A percentile compares a stretch with the other conserved stretches of the same genome.
Conservation (phyloP, 2,113 vertebrate genomes). For the Chiloscyllium plagiosum region DNA sequence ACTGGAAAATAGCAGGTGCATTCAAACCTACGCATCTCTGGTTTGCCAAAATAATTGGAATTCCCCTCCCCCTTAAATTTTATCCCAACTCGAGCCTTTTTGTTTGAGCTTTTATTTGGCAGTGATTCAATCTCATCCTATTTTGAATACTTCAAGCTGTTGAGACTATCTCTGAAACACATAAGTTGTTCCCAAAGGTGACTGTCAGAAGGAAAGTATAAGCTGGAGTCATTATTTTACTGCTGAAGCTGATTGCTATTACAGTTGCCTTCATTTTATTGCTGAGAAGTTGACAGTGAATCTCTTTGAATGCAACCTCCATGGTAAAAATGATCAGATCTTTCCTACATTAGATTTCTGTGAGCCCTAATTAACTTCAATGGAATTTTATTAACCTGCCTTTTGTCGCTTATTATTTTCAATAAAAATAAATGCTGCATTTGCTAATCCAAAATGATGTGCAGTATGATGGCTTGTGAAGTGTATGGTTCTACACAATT, state of each 20-base stretch:
- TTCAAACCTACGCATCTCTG: background rate
- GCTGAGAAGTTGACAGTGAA: background rate
- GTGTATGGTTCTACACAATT: slow-evolving; percentile 44
- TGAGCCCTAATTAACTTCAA: slow-evolving; percentile 24
- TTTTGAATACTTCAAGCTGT: background rate
- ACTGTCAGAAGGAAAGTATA: background rate
- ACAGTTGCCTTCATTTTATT: slow-evolving; percentile 6
- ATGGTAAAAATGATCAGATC: background rate
- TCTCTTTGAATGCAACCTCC: background rate
- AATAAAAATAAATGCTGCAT: slow-evolving; percentile 6
- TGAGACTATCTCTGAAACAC: background rate
- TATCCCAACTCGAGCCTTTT: background rate
- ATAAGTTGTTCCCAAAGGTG: background rate
- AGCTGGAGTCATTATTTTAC: background rate
- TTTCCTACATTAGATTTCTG: background rate
- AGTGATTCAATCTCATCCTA: background rate
- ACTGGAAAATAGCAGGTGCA: background rate
- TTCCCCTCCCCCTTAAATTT: background rate
- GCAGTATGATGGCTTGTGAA: slow-evolving; percentile 39
- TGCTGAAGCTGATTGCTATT: background rate
- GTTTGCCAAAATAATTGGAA: background rate
- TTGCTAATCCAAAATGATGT: slow-evolving; percentile 42
- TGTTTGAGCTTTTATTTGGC: background rate
- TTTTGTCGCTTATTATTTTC: slow-evolving; percentile 14
- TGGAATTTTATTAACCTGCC: slow-evolving; percentile 8